Base-by-base conservation (phyloP, 2,888 invertebrate species). In the Trachelus stipa region DNA sequence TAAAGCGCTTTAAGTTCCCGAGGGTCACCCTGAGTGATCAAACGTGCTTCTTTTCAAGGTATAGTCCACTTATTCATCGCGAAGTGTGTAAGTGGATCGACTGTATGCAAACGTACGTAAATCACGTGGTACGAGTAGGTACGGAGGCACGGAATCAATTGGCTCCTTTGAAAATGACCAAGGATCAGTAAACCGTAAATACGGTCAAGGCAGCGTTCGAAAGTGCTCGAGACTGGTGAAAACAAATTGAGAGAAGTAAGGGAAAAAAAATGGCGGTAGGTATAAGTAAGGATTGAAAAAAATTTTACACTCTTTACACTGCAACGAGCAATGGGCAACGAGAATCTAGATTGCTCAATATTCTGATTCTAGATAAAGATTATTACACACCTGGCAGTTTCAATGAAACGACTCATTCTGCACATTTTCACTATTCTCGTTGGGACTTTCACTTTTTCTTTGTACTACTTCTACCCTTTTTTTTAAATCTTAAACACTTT, bases 171-270 rank as follows among this genome's bases (percentile, higher is more conserved):
- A 69, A 40, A 69, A 69, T 69, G 30, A 69, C 33, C 30, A 69
- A 69, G 69, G 69, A 69, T 69, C 11, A 30, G 69, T 6, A 30
- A 40, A 33, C 69, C 69, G 69, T 40, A 69, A 69, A 69, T 33
- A 30, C 69, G 69, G 69, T 69, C 69, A 69, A 69, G 69, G 69
- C 69, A 33, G 30, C 69, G 15, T 69, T 69, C 69, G 69, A 69
- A 69, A 69, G 69, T 69, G 15, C 40, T 15, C 69, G 37, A 12
- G 37, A 12, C 37, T 37, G 69, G 69, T 69, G 69, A 69, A 69
- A 30, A 69, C 69, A 30, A 9, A 31, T 33, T 30, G 69, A 69
- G 69, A 69, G 2, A 30, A 69, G 37, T 3, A 12, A 37, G 37
- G 37, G 12, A 40, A 40, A 40, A 37, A 40, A 40, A 15, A 40